Conservation (phyloP, 2,797 vertebrate genomes). For the Mus spretus region DNA sequence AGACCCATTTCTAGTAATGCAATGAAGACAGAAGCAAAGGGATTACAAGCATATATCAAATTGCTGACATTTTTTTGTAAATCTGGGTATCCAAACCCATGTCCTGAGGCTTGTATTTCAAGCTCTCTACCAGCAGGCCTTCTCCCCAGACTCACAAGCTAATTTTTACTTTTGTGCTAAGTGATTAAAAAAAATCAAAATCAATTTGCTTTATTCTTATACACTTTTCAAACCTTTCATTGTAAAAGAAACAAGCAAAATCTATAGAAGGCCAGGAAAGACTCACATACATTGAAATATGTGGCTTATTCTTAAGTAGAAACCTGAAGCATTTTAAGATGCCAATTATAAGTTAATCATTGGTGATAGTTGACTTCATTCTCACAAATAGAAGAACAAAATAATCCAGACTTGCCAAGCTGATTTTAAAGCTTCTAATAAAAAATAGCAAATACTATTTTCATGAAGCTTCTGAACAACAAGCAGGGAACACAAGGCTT, state of each 20-base stretch:
- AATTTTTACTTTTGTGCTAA: background rate
- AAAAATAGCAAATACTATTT: background rate
- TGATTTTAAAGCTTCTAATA: background rate
- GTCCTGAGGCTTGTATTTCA: background rate
- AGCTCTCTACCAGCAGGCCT: background rate
- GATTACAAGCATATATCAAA: background rate
- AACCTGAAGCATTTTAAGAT: background rate
- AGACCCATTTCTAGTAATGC: background rate
- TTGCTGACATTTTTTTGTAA: background rate
- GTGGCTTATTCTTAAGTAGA: background rate
- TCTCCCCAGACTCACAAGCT: background rate
- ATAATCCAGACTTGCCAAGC: background rate
- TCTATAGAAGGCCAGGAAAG: background rate
- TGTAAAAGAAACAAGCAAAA: background rate
- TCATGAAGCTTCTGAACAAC: background rate
- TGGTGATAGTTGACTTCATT: background rate
- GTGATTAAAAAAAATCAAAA: background rate
- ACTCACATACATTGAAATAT: too few relatives aligned
- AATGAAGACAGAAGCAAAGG: background rate
- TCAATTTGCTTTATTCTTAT: background rate
- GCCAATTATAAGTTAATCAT: background rate
- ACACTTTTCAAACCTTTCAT: background rate
- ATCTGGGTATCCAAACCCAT: background rate
- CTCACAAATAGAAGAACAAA: background rate
- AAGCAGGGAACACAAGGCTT: background rate